Percentiles rank a stretch among this genome's conserved stretches.
Evolutionary conservation across 2,797 vertebrate genomes (phyloP).

Genomic region (Tapera naevia): DNA sequence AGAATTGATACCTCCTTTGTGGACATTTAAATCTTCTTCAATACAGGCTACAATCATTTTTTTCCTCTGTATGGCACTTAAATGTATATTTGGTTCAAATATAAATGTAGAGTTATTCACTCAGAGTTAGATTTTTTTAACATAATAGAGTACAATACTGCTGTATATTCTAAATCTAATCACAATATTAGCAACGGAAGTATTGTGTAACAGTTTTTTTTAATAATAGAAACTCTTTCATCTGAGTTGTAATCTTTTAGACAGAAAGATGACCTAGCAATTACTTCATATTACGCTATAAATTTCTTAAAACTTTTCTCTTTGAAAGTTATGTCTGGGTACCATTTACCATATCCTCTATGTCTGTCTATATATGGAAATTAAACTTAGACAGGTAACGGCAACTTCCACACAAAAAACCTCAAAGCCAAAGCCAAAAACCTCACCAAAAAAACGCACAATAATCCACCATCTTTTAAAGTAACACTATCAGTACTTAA

Average conservation of each 20-base stretch:
- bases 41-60: neutral
- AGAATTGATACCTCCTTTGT: neutral
- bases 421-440: neutral
- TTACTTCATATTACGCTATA: neutral
- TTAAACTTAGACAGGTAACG: neutral
- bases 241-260: neutral
- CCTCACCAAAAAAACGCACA: neutral
- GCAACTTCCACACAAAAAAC: neutral
- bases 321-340: neutral
- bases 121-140: neutral
- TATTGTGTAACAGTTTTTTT: neutral
- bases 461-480: neutral
- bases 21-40: neutral
- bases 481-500: neutral
- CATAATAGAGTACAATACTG: neutral
- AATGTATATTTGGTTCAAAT: neutral
- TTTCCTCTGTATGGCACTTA: neutral
- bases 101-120: neutral
- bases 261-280: neutral
- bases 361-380: neutral
- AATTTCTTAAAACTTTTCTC: neutral
- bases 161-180: neutral
- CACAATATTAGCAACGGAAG: neutral
- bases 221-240: neutral
- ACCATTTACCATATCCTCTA: neutral